Base-by-base conservation (phyloP, 2,113 vertebrate genomes). In the Macquaria ambigua region DNA sequence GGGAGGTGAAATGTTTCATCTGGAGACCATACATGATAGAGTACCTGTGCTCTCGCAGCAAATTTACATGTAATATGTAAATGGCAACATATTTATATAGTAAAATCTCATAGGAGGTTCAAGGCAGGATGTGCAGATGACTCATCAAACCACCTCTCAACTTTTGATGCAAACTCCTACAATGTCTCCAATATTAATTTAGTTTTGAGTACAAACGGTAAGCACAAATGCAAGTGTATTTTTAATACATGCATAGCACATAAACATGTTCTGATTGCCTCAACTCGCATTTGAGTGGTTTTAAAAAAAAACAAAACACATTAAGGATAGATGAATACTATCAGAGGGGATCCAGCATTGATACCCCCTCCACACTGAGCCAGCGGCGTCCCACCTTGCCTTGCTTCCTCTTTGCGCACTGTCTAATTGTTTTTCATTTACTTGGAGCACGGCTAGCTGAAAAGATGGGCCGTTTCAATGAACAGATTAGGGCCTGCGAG, bases 401-500 rank as follows among this genome's bases (percentile, higher is more conserved):
- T 68, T 25, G 48, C 86, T 23, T 85, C 78, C 83, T 85, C 88
- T 79, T 69, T 84, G 50, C 63, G 16, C 94, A 93, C 96, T 94
- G 94, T 95, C 95, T 95, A 94, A 95, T 95, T 93, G 94, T 95
- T 97, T 97, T 97, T 95, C 93, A 97, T 97, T 97, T 96, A 96
- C 96, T 97, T 96, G 37, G 95, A 96, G 95, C 95, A 94, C 91
- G 94, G 96, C 96, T 95, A 94, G 96, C 96, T 96, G 96, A 95
- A 97, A 97, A 97, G 96, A 96, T 94, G 90, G 93, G 94, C 94
- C 94, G 96, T 96, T 97, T 97, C 94, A 96, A 93, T 97, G 97
- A 96, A 97, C 96, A 98, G 97, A 99, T 98, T 98, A 99, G 93
- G 95, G 96, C 95, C 95, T 96, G 96, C 95, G 95, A 97, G 96